Evolutionary conservation across 2,888 invertebrate species (phyloP), one percentile per base, ranked within the genome.

Genomic region (Spisula subtruncata): DNA sequence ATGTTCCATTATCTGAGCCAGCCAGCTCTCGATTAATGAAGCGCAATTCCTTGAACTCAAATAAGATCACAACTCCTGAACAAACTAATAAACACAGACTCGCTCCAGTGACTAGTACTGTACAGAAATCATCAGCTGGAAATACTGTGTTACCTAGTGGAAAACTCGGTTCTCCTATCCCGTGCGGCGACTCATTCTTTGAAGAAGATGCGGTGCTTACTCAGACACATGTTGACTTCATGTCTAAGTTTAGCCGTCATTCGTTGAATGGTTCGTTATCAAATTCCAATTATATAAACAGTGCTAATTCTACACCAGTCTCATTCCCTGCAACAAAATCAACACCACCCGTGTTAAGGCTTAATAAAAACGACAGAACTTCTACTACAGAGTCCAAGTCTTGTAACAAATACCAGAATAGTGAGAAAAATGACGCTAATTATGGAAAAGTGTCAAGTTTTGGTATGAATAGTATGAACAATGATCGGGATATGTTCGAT

Each of bases 141-240:
- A 87, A 51, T 48, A 71, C 10, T 54, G 60, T 56, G n/a, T 25
- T 75, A 32, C 71, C 46, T 32, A 54, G 51, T 51, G 41, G 56
- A 16, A 86, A 83, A 81, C 88, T 93, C n/a, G 93, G 92, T 6
- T 95, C 95, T 0, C 94, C 95, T 12, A 94, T 95, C 81, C 96
- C 96, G 0, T 95, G 96, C 93, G 96, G 96, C 10, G 96, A 96
- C 29, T 96, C 96, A 88, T 96, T 96, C 92, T 96, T 95, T 93
- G 96, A 96, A 79, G 95, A 94, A 25, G 94, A 95, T 90, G 92
- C 93, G 14, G 88, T 93, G 46, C 87, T 95, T 48, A 94, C 94
- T 16, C 95, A 95, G 82, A 93, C 94, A 25, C 94, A 95, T 90
- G 93, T 93, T 41, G 92, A 91, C 54, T 94, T 94, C 81, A 94